Conservation (phyloP, 1,140 invertebrate species). For the Philopotamus ludificatus region DNA sequence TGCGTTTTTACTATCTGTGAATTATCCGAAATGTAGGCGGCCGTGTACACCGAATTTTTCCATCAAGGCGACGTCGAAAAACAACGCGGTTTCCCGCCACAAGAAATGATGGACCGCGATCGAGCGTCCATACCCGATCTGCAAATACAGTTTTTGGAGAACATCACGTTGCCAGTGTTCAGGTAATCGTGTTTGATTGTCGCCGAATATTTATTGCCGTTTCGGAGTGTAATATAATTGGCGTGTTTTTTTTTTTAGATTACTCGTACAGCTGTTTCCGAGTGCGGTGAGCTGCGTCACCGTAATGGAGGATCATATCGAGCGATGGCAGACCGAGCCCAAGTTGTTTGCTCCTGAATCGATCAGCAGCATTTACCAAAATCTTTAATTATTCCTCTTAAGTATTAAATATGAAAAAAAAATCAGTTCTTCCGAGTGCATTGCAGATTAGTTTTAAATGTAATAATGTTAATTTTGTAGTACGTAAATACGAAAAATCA, state of each 20-base stretch:
- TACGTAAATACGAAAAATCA: no score
- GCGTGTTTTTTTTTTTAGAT: constrained; percentile 40
- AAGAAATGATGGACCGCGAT: constrained; percentile 81
- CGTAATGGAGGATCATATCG: constrained; percentile 51
- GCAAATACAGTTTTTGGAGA: constrained; percentile 75
- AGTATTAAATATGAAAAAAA: no score
- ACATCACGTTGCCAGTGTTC: constrained; percentile 49
- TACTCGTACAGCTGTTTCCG: constrained; percentile 47
- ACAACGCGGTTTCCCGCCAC: constrained; percentile 70
- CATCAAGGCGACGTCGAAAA: constrained; percentile 85
- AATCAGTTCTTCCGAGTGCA: no score
- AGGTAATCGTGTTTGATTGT: constrained; percentile 42
- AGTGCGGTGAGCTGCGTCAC: constrained; percentile 44
- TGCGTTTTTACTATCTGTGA: no score
- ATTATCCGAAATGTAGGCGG: constrained; percentile 60
- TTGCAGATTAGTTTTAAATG: no score
- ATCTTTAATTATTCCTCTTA: no score
- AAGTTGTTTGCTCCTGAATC: constrained; percentile 9
- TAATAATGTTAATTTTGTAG: no score
- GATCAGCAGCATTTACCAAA: no score
- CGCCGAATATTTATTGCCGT: no score
- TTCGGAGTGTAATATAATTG: no score
- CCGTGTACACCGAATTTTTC: constrained; percentile 86
- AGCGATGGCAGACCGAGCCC: constrained; percentile 48
- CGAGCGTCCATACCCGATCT: constrained; percentile 79